Base-by-base conservation (phyloP, 2,797 vertebrate genomes). In the Anabas testudineus region DNA sequence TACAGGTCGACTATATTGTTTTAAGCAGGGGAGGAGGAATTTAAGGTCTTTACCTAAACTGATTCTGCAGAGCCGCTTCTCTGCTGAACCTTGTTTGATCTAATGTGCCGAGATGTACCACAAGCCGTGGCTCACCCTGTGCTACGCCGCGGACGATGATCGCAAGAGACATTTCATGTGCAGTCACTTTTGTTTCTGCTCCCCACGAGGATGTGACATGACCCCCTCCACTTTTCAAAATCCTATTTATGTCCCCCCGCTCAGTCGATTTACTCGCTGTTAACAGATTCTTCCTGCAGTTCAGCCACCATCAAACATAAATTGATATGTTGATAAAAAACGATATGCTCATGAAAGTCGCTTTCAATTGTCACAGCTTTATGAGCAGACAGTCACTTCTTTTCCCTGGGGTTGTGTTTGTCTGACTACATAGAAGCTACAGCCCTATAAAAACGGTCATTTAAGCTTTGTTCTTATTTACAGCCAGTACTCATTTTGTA, bases 321-420 rank as follows among this genome's bases (percentile, higher is more conserved):
- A n/a, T 21, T 32, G n/a, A 54, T 42, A 54, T n/a, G 47, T 26
- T 51, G 64, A 70, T 47, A 10, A 28, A 28, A n/a, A 37, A 32
- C 53, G 30, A 65, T 69, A 51, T 45, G 30, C 34, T 78, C 13
- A 57, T 59, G 32, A 69, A 74, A 67, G 60, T 80, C 43, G 37
- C 52, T 52, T 80, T 53, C 13, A 47, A 0, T 66, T 59, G 64
- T 73, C 62, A 47, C 36, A 19, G 57, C 57, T 78, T 55, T 39
- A 62, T 73, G 59, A 67, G 42, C 32, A 39, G 43, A 46, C 56
- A 56, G 30, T 53, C n/a, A 63, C 57, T 66, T 19, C 15, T 54
- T 59, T 18, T 18, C 63, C 67, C 51, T 6, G 10, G 19, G 54
- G 77, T 13, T 13, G 22, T 54, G 49, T 69, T 46, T 70, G 18